Percentiles rank a stretch among this genome's conserved stretches.
Conservation (phyloP, 2,797 vertebrate genomes). For the Sciurus vulgaris region DNA sequence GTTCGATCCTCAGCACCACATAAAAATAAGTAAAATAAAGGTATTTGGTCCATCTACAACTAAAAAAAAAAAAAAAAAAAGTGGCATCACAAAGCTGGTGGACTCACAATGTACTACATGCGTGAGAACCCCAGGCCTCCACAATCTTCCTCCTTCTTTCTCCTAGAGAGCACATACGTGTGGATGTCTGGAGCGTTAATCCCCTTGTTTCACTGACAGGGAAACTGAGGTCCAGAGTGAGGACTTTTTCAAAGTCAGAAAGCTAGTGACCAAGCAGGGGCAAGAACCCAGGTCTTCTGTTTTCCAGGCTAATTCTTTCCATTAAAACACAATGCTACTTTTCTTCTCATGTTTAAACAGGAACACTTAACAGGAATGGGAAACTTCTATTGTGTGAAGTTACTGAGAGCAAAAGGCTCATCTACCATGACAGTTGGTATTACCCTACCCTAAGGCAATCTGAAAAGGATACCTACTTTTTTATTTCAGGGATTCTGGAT, state of each 20-base stretch:
- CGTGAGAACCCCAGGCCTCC: not conserved
- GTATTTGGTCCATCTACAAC: too few relatives aligned
- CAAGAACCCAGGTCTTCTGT: not conserved
- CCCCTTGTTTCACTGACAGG: slow-evolving; percentile 25
- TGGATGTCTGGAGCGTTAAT: not conserved
- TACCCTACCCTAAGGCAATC: slow-evolving; percentile 39
- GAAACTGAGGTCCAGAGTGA: not conserved
- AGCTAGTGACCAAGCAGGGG: not conserved
- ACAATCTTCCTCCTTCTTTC: not conserved
- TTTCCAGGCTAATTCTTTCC: slow-evolving; percentile 8
- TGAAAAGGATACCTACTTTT: not conserved
- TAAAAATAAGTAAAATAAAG: too few relatives aligned
- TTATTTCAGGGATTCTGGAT: not conserved
- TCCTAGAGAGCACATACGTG: not conserved
- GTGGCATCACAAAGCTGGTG: slow-evolving; percentile 26
- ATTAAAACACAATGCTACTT: not conserved
- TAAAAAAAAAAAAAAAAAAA: not conserved
- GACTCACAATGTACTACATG: not conserved
- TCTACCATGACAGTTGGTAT: not conserved
- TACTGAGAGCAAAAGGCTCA: not conserved
- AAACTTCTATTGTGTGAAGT: not conserved
- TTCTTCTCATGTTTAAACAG: not conserved
- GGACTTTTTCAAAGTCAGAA: slow-evolving; percentile 11
- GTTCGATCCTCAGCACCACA: too few relatives aligned
- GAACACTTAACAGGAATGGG: slow-evolving; percentile 55